Conservation (phyloP, 2,797 vertebrate species). For the Melanotaenia nigrans region DNA sequence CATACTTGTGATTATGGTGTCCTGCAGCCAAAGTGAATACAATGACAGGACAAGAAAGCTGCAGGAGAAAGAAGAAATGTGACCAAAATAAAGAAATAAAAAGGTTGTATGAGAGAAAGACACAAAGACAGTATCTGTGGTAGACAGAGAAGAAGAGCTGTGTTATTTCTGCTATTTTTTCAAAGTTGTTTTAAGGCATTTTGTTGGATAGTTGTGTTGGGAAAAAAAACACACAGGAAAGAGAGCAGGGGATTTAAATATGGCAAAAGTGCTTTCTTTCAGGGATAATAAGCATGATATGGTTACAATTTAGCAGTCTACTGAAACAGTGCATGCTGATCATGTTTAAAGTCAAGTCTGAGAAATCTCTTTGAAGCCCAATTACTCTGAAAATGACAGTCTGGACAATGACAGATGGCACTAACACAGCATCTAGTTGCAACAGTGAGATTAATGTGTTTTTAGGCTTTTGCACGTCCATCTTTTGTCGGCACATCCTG, state of each 20-base stretch:
- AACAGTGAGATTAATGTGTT: not conserved
- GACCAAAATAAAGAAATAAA: not conserved
- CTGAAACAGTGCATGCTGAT: not conserved
- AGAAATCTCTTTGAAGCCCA: not conserved
- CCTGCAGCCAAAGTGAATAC: not conserved
- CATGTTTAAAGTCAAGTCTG: not conserved
- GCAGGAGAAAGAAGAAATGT: not conserved
- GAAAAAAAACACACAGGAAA: not conserved
- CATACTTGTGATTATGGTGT: not conserved
- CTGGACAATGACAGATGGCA: not conserved
- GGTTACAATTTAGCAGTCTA: not conserved
- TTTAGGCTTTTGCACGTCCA: not conserved
- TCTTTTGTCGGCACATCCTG: too few species aligned
- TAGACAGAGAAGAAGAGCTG: not conserved
- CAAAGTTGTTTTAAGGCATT: not conserved
- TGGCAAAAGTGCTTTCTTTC: not conserved
- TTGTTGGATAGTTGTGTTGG: not conserved
- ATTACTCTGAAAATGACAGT: not conserved
- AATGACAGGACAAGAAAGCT: not conserved
- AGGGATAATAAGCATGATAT: not conserved
- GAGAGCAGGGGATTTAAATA: not conserved
- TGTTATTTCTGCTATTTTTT: slow-evolving; percentile 6
- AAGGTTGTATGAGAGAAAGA: not conserved
- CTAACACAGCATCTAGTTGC: too few species aligned
- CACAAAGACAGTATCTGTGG: not conserved